A percentile compares a stretch with the other conserved stretches of the same genome.
Conservation (phyloP, 2,888 invertebrate species). For the Acleris sparsana region DNA sequence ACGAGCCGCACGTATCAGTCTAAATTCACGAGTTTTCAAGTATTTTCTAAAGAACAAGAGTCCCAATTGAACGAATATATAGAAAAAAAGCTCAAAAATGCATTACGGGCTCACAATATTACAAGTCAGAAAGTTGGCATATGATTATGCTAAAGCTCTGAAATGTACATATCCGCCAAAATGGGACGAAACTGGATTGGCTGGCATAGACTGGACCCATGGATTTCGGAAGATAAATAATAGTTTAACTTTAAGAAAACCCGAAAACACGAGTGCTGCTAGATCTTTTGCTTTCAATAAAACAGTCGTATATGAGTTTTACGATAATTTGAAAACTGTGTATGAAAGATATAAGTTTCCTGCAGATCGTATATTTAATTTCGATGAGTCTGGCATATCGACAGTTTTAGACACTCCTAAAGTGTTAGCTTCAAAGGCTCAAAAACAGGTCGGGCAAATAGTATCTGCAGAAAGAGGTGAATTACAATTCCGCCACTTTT, state of each 20-base stretch:
- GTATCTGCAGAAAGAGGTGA: conserved; percentile 54
- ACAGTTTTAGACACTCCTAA: neutral
- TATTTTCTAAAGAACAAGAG: too few relatives aligned
- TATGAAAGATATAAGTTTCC: neutral
- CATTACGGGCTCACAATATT: too few relatives aligned
- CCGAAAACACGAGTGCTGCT: neutral
- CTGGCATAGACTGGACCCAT: neutral
- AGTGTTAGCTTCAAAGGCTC: neutral
- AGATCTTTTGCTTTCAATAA: neutral
- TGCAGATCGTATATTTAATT: neutral
- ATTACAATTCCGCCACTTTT: conserved; percentile 52
- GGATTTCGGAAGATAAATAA: neutral
- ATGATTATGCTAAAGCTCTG: too few relatives aligned
- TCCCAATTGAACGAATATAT: too few relatives aligned
- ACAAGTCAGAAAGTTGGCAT: too few relatives aligned
- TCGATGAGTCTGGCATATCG: conserved; percentile 4
- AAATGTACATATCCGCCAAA: neutral
- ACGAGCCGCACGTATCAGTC: too few relatives aligned
- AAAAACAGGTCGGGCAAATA: conserved; percentile 49
- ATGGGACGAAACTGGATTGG: neutral
- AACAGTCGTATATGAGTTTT: neutral
- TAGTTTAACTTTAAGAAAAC: neutral
- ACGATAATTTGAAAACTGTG: neutral
- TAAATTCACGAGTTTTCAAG: too few relatives aligned
- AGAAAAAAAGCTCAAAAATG: too few relatives aligned